These are phyloP conservation scores for Odontocolon sp. DNA, from an alignment of 2,888 invertebrate genomes.

Conservation along the genomic window DNA sequence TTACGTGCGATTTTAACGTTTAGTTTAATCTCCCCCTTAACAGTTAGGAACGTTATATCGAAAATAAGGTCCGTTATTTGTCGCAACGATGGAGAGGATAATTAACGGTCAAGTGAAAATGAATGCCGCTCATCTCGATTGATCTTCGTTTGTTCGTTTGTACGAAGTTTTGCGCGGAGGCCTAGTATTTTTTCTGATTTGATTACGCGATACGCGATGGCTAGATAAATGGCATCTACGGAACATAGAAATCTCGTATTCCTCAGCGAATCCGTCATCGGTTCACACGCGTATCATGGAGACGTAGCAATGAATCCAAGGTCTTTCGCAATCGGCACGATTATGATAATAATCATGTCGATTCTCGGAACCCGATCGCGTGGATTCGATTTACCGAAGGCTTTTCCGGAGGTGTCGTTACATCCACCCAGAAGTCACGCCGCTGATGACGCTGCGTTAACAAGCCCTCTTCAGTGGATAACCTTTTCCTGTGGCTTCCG, in stretches of 20 bases:
- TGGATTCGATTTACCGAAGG: not conserved
- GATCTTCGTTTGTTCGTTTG: slow-evolving; percentile 38
- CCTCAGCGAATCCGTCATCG: slow-evolving; percentile 23
- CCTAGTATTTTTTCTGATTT: slow-evolving; percentile 5
- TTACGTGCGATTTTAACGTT: slow-evolving; percentile 58
- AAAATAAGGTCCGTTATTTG: slow-evolving; percentile 75
- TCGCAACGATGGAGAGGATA: slow-evolving; percentile 65
- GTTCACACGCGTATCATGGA: slow-evolving; percentile 3
- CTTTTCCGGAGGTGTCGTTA: not conserved
- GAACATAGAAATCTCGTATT: slow-evolving; percentile 21
- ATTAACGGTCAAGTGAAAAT: slow-evolving; percentile 69
- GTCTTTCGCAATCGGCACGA: not conserved
- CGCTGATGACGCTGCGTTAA: not conserved
- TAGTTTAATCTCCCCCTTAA: slow-evolving; percentile 55
- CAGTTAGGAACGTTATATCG: slow-evolving; percentile 78
- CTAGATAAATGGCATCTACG: slow-evolving; percentile 36
- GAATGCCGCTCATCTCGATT: slow-evolving; percentile 63
- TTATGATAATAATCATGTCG: not conserved
- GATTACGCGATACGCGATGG: slow-evolving; percentile 6
- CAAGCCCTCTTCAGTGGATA: not conserved
- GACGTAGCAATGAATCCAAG: not conserved
- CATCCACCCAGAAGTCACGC: not conserved
- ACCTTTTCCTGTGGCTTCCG: not conserved
- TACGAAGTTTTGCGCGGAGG: slow-evolving; percentile 20
- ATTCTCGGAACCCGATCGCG: not conserved